phyloP scores from a whole-genome alignment of 2,113 vertebrate genomes.

The Cinclus cinclus region DNA sequence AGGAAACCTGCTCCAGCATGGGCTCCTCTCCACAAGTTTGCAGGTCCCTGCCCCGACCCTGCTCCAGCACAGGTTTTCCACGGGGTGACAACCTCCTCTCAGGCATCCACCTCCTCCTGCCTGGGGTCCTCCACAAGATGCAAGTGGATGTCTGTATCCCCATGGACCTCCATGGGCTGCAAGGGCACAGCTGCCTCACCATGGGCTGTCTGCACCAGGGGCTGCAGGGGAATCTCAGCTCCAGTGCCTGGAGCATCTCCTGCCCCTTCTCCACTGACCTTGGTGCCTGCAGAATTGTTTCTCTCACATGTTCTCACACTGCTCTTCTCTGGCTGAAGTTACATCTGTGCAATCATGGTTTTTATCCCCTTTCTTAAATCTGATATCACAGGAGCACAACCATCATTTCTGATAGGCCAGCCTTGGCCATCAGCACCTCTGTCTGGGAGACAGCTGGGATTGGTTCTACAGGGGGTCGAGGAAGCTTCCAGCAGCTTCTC shows the following conservation, averaged over 20 bases:
- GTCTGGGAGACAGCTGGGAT: not conserved
- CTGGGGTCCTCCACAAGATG: accelerated
- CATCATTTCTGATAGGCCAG: not conserved
- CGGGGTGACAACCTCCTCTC: not conserved
- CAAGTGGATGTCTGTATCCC: not conserved
- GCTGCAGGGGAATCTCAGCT: not conserved
- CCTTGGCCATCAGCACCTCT: accelerated
- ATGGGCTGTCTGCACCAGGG: too few relatives aligned
- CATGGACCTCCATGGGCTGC: not conserved
- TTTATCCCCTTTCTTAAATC: not conserved
- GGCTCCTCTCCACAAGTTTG: not conserved
- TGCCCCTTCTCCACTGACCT: not conserved
- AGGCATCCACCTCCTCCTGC: not conserved
- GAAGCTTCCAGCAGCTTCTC: not conserved
- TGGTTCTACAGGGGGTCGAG: not conserved
- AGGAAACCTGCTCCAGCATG: not conserved
- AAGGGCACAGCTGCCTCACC: not conserved
- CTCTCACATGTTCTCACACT: not conserved
- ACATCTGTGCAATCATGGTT: accelerated
- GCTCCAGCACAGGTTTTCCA: not conserved
- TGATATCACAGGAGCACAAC: not conserved
- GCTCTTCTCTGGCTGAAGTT: not conserved
- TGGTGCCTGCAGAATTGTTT: not conserved
- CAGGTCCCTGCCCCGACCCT: not conserved
- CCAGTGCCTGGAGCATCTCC: accelerated